These are phyloP conservation scores for Astreopora myriophthalma DNA, from an alignment of 64 coral and sea anemone genomes.

Conservation along the genomic window DNA sequence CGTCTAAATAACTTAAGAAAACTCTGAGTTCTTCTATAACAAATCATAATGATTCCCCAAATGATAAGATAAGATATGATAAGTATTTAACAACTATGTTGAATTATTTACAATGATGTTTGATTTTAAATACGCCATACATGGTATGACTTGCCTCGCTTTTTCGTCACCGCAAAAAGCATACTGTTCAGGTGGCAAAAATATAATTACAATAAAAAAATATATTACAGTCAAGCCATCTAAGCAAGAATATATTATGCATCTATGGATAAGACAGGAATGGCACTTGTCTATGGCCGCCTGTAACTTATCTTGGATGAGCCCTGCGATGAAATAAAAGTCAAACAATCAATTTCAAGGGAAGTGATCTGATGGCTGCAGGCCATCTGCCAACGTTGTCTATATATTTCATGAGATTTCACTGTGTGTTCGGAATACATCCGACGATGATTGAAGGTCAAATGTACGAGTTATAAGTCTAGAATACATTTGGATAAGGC, in stretches of 20 bases:
- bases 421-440: too few relatives aligned
- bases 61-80: too few relatives aligned
- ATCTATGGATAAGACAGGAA: neutral
- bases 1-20: constrained; percentile 11
- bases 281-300: neutral
- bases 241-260: neutral
- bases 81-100: constrained; percentile 22
- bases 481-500: too few relatives aligned
- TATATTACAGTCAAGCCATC: constrained; percentile 38
- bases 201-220: constrained; percentile 1
- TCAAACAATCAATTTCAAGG: neutral
- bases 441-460: too few relatives aligned
- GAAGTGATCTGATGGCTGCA: neutral
- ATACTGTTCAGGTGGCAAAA: neutral
- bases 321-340: neutral
- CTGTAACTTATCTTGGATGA: constrained; percentile 43
- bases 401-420: too few relatives aligned
- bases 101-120: constrained; percentile 6
- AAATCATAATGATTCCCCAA: neutral
- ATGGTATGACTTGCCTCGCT: constrained; percentile 29
- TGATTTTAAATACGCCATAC: constrained; percentile 45
- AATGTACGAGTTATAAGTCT: too few relatives aligned
- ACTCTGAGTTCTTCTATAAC: neutral
- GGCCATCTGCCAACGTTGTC: neutral
- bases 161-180: constrained; percentile 23